Percentiles rank a stretch among this genome's conserved stretches.
phyloP scores from a whole-genome alignment of 1,140 invertebrate species.

The Aphelenchoides avenae region DNA sequence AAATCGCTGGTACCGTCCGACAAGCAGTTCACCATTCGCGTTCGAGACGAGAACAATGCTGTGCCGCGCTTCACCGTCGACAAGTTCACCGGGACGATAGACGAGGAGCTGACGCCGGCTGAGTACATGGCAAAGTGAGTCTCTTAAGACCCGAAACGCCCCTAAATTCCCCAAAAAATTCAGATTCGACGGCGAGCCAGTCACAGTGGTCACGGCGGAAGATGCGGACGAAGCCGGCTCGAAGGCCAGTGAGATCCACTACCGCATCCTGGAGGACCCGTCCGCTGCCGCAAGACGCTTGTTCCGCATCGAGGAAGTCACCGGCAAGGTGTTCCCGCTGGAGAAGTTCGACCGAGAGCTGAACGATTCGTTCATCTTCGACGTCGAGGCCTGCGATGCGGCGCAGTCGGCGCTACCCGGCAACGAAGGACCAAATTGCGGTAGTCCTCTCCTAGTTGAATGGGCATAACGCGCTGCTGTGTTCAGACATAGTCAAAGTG shows the following conservation, averaged over 20 bases:
- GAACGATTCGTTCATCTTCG: slow-evolving; percentile 51
- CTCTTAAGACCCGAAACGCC: neutral
- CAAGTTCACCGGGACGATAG: slow-evolving; percentile 54
- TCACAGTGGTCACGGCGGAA: slow-evolving; percentile 45
- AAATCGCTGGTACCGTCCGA: slow-evolving; percentile 39
- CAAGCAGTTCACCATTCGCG: slow-evolving; percentile 37
- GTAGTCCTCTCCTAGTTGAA: slow-evolving; percentile 15
- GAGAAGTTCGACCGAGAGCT: slow-evolving; percentile 50
- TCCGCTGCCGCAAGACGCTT: slow-evolving; percentile 12
- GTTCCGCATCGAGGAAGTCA: slow-evolving; percentile 48
- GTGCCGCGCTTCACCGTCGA: slow-evolving; percentile 55
- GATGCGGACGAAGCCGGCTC: slow-evolving; percentile 46
- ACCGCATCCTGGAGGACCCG: slow-evolving; percentile 43
- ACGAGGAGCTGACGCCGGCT: slow-evolving; percentile 50
- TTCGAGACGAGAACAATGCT: slow-evolving; percentile 51
- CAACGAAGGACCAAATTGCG: slow-evolving; percentile 49
- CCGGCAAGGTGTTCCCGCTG: slow-evolving; percentile 40
- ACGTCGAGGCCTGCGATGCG: slow-evolving; percentile 52
- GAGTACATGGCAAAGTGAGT: slow-evolving; percentile 45
- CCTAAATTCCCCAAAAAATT: slow-evolving; percentile 10
- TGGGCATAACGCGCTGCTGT: neutral
- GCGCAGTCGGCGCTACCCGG: slow-evolving; percentile 45
- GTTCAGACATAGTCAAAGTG: slow-evolving; percentile 55
- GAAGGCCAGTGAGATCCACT: slow-evolving; percentile 52
- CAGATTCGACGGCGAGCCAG: slow-evolving; percentile 37